Evolutionary conservation across 2,113 vertebrate species (phyloP).

Genomic region (Phoxinus phoxinus): DNA sequence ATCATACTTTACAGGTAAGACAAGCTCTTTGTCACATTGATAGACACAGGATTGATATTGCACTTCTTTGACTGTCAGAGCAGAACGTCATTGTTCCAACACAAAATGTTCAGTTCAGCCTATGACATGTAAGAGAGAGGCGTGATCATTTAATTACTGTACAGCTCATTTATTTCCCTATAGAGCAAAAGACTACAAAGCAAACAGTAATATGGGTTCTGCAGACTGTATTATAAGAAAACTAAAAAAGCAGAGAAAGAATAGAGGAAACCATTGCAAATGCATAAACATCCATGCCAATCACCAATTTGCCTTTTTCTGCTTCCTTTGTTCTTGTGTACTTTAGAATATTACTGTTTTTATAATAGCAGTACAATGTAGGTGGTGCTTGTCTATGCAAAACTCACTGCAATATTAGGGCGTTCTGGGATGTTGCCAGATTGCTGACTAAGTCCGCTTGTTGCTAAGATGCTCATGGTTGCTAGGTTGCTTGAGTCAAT

Average conservation of each 20-base stretch:
- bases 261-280: neutral
- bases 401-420: neutral
- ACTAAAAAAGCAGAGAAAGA: neutral
- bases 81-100: neutral
- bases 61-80: constrained; percentile 12
- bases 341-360: neutral
- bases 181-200: neutral
- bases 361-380: neutral
- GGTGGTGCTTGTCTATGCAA: neutral
- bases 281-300: neutral
- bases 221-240: neutral
- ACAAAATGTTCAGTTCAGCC: constrained; percentile 27
- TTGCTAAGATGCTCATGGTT: neutral
- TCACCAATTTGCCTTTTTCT: neutral
- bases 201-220: neutral
- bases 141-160: constrained; percentile 26
- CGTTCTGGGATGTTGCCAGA: neutral
- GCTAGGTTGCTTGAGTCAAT: neutral
- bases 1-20: neutral
- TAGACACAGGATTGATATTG: constrained; percentile 12
- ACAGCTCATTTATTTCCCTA: constrained; percentile 26
- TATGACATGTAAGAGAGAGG: constrained; percentile 23
- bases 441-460: no score
- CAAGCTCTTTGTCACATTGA: neutral
- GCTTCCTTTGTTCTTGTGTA: neutral